Conservation (phyloP, 2,797 vertebrate genomes). For the Mormyrus hasselquistii region DNA sequence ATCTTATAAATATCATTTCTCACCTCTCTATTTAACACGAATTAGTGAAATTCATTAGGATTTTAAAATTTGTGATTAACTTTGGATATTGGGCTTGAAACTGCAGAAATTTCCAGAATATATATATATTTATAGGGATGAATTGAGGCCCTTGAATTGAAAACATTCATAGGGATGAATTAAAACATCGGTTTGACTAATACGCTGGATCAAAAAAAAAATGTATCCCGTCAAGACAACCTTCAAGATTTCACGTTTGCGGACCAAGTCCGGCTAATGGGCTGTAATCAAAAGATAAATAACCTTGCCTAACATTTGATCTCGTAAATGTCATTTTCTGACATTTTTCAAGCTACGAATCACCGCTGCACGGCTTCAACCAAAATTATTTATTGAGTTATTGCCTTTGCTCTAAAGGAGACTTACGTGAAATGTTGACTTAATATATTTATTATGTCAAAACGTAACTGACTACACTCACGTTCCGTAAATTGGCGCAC, state of each 20-base stretch:
- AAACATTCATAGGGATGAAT: not conserved
- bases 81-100: not conserved
- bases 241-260: not conserved
- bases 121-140: not conserved
- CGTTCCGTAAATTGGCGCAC: not conserved
- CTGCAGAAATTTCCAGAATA: not conserved
- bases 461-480: not conserved
- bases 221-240: not conserved
- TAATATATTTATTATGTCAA: not conserved
- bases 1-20: not conserved
- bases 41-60: not conserved
- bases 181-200: not conserved
- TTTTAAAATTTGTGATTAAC: not conserved
- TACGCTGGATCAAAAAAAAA: not conserved
- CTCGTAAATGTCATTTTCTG: slow-evolving; percentile 26
- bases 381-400: not conserved
- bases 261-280: not conserved
- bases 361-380: not conserved
- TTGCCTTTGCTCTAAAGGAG: not conserved
- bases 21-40: not conserved
- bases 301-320: not conserved
- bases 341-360: slow-evolving; percentile 22
- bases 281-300: slow-evolving; percentile 9
- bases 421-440: not conserved
- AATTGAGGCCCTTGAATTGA: not conserved